phyloP scores from a whole-genome alignment of 2,113 vertebrate genomes.

The Dasyornis broadbenti region DNA sequence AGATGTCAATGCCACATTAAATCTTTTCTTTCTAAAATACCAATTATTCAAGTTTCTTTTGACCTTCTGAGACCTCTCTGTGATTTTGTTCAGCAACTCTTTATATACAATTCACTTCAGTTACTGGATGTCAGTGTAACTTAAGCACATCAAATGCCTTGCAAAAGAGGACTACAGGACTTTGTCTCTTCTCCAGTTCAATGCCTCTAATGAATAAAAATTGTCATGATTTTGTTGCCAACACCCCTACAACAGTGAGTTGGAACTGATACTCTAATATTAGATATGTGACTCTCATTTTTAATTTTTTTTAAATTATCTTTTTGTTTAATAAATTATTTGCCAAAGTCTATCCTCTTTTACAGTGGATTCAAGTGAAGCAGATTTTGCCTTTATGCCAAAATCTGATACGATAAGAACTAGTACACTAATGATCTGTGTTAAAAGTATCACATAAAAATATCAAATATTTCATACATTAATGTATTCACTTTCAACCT shows the following conservation, averaged over 20 bases:
- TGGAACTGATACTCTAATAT: not conserved
- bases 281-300: not conserved
- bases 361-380: not conserved
- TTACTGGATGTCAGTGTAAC: not conserved
- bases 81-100: not conserved
- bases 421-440: not conserved
- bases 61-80: not conserved
- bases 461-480: not conserved
- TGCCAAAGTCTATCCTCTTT: not conserved
- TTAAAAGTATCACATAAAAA: not conserved
- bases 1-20: not conserved
- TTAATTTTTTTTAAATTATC: not conserved
- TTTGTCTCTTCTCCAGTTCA: not conserved
- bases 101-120: not conserved
- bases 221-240: not conserved
- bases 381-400: not conserved
- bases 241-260: not conserved
- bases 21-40: not conserved
- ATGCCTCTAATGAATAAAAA: not conserved
- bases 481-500: not conserved
- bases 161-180: not conserved
- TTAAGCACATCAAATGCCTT: not conserved
- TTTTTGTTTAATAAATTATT: not conserved
- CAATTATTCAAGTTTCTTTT: not conserved
- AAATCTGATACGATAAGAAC: not conserved